Evolutionary conservation across 2,113 vertebrate genomes (phyloP).

Genomic region (Sporophila hypoxantha): DNA sequence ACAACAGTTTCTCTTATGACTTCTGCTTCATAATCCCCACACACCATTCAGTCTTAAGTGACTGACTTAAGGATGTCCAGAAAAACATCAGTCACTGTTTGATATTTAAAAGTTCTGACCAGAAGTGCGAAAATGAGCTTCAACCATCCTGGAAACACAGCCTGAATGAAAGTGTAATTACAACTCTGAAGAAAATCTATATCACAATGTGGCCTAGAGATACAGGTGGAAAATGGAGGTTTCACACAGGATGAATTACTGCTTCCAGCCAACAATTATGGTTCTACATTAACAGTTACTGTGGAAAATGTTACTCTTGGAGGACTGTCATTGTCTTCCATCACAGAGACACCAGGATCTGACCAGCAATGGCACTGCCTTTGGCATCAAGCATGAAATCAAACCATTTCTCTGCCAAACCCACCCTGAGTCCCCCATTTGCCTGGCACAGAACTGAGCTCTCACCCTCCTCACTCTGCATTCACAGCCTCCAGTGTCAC

Average conservation of each 20-base stretch:
- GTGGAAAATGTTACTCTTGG: no score
- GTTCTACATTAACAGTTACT: accelerated
- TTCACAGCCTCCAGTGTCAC: not conserved
- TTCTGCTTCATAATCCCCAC: no score
- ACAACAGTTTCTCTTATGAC: accelerated
- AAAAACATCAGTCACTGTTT: not conserved
- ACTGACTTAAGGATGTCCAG: accelerated
- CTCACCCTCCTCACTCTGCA: not conserved
- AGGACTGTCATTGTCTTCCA: not conserved
- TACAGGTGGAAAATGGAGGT: no score
- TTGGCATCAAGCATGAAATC: not conserved
- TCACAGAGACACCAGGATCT: not conserved
- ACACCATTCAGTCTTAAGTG: no score
- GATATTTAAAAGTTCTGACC: not conserved
- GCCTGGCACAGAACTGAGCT: not conserved
- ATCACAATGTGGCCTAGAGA: accelerated
- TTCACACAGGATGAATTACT: no score
- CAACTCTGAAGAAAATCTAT: not conserved
- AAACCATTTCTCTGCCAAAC: not conserved
- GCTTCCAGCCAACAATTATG: accelerated
- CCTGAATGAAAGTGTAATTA: accelerated
- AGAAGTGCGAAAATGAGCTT: accelerated
- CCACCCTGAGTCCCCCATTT: not conserved
- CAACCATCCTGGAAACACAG: not conserved
- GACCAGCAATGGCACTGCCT: not conserved